phyloP scores from a whole-genome alignment of 2,888 invertebrate genomes.

The Pachymerium ferrugineum region DNA sequence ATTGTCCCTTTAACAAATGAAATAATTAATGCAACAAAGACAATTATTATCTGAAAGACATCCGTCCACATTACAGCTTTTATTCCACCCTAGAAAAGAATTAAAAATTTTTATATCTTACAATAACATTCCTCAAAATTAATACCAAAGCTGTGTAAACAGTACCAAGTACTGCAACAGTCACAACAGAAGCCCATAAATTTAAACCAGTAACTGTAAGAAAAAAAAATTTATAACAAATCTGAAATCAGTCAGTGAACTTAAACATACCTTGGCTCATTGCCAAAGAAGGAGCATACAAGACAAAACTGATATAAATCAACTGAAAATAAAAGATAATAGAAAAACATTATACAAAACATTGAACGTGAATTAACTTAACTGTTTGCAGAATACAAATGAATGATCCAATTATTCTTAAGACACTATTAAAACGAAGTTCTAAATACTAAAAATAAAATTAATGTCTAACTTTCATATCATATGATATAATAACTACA shows the following conservation, averaged over 20 bases:
- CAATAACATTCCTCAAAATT: not conserved
- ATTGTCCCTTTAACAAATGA: slow-evolving; percentile 43
- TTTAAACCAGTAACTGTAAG: slow-evolving; percentile 47
- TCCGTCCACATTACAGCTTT: slow-evolving; percentile 49
- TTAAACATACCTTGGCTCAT: slow-evolving; percentile 32
- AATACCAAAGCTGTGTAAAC: slow-evolving; percentile 48
- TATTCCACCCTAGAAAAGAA: slow-evolving; percentile 46
- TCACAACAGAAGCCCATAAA: slow-evolving; percentile 47
- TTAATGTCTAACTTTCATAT: not conserved
- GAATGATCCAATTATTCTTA: slow-evolving; percentile 31
- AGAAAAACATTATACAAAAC: not conserved
- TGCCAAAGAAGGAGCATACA: slow-evolving; percentile 36
- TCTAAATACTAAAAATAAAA: slow-evolving; percentile 33
- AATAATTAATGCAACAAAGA: slow-evolving; percentile 45
- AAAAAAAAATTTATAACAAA: not conserved
- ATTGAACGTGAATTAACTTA: not conserved
- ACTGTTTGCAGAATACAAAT: slow-evolving; percentile 31
- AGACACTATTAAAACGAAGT: slow-evolving; percentile 16
- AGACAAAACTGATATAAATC: slow-evolving; percentile 33
- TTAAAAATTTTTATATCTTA: not conserved
- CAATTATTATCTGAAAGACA: slow-evolving; percentile 46
- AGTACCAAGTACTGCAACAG: slow-evolving; percentile 47
- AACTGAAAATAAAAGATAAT: slow-evolving; percentile 27
- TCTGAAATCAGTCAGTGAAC: not conserved
- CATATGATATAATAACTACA: not conserved